Conservation (phyloP, 2,113 vertebrate genomes). For the Paradisaea rubra region DNA sequence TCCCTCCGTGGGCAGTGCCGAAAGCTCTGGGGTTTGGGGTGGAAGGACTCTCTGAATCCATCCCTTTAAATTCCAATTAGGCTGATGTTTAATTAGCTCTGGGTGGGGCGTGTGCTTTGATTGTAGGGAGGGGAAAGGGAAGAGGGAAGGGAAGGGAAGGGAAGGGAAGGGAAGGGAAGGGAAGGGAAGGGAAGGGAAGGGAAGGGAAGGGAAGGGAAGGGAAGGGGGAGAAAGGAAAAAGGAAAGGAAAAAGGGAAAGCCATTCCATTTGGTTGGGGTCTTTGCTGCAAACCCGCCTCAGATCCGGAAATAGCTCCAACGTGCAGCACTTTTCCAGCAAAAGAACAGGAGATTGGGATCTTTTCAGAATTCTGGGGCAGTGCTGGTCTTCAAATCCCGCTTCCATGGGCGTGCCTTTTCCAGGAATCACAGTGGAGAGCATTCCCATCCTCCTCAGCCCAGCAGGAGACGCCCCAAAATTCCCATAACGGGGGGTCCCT, state of each 20-base stretch:
- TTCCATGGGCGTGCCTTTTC: accelerated
- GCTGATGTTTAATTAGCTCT: too few relatives aligned
- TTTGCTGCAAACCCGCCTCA: background rate
- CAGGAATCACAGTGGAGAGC: accelerated
- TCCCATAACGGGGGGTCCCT: accelerated
- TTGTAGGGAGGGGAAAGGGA: background rate
- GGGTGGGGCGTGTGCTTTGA: too few relatives aligned
- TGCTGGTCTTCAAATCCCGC: background rate
- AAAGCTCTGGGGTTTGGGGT: too few relatives aligned
- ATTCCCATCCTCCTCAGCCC: accelerated
- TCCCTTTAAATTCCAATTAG: too few relatives aligned
- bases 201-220: too few relatives aligned
- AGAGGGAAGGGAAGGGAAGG: too few relatives aligned
- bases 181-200: background rate
- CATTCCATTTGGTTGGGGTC: accelerated
- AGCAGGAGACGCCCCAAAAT: accelerated
- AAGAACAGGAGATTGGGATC: accelerated
- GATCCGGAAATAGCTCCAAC: background rate
- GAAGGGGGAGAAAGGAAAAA: too few relatives aligned
- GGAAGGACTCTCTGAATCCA: too few relatives aligned
- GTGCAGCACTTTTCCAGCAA: background rate
- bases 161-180: too few relatives aligned
- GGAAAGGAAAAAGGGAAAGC: background rate
- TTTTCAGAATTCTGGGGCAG: accelerated
- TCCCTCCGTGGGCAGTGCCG: too few relatives aligned